Evolutionary conservation across 64 coral and sea anemone species (phyloP).

Genomic region (Pocillopora damicornis): DNA sequence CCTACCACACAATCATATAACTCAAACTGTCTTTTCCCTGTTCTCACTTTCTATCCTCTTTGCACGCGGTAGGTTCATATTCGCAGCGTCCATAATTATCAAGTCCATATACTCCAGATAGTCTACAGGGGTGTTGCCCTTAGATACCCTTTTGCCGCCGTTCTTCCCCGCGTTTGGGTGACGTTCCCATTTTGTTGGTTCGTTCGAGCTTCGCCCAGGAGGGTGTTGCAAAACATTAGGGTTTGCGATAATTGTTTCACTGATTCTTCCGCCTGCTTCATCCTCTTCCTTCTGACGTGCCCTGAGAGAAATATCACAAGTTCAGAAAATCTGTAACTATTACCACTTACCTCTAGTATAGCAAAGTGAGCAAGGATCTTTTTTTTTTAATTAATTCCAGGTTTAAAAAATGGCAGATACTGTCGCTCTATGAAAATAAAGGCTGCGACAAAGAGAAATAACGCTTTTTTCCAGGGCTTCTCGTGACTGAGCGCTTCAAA

Average conservation of each 20-base stretch:
- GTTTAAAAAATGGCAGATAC: too few relatives aligned
- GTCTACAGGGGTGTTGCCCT: not conserved
- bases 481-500: not conserved
- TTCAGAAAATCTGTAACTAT: not conserved
- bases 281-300: not conserved
- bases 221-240: not conserved
- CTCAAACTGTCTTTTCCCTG: not conserved
- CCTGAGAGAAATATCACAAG: not conserved
- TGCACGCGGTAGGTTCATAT: slow-evolving; percentile 6
- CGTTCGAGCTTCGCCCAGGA: not conserved
- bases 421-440: too few relatives aligned
- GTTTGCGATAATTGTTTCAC: slow-evolving; percentile 1
- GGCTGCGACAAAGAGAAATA: too few relatives aligned
- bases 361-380: too few relatives aligned
- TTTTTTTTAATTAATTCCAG: too few relatives aligned
- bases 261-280: not conserved
- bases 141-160: not conserved
- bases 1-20: not conserved
- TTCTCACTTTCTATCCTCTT: not conserved
- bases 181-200: slow-evolving; percentile 1
- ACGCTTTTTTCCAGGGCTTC: not conserved
- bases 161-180: not conserved
- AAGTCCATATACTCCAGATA: slow-evolving; percentile 11
- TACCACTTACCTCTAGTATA: too few relatives aligned
- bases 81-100: slow-evolving; percentile 2